Percentiles rank a stretch among this genome's conserved stretches.
phyloP scores from a whole-genome alignment of 2,888 invertebrate genomes.

The Tiliacea aurago region DNA sequence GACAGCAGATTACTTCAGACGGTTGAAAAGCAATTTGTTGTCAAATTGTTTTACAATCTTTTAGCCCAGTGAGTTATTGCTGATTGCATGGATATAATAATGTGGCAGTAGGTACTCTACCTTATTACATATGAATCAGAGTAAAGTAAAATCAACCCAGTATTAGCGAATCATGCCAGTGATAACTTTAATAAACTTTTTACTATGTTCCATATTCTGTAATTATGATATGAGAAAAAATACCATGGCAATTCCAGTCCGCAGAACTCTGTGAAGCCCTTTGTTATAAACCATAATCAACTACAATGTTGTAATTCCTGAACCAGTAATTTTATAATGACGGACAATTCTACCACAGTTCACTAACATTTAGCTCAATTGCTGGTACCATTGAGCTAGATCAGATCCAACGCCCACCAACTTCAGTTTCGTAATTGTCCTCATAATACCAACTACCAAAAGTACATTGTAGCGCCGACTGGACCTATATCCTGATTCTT shows the following conservation, averaged over 20 bases:
- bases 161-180: conserved; percentile 23
- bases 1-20: conserved; percentile 22
- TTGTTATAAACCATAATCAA: conserved; percentile 58
- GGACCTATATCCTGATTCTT: conserved; percentile 72
- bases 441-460: conserved; percentile 71
- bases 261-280: conserved; percentile 34
- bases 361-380: conserved; percentile 69
- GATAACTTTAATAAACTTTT: conserved; percentile 46
- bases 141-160: conserved; percentile 13
- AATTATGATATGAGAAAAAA: conserved; percentile 30
- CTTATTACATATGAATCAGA: conserved; percentile 30
- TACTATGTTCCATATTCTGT: conserved; percentile 28
- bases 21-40: conserved; percentile 46
- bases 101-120: conserved; percentile 27
- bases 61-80: conserved; percentile 21
- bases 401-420: conserved; percentile 74
- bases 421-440: conserved; percentile 72
- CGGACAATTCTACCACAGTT: conserved; percentile 63
- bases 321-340: conserved; percentile 65
- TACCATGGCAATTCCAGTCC: conserved; percentile 8
- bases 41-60: conserved; percentile 48
- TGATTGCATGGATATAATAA: conserved; percentile 43
- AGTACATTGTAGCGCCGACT: conserved; percentile 72
- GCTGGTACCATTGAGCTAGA: conserved; percentile 72
- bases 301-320: conserved; percentile 52